These are phyloP conservation scores for Torymus aiolomorphi DNA, from an alignment of 2,888 invertebrate species.

Conservation along the genomic window DNA sequence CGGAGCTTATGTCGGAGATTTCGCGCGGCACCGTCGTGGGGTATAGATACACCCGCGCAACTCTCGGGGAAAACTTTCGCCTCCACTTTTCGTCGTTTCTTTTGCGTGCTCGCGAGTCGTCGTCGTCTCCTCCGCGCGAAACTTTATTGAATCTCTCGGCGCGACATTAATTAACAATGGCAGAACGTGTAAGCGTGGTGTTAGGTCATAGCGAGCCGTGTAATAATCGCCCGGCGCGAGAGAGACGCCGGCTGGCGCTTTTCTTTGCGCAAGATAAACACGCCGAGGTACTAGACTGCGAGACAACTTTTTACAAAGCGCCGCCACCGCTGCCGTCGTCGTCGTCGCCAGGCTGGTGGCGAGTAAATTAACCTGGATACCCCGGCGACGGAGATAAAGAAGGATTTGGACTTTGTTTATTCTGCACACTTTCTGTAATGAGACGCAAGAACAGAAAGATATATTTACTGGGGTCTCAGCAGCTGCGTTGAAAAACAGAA, in stretches of 20 bases:
- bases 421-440: slow-evolving; percentile 43
- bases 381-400: slow-evolving; percentile 58
- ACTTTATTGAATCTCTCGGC: slow-evolving; percentile 40
- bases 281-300: slow-evolving; percentile 54
- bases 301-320: slow-evolving; percentile 46
- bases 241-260: slow-evolving; percentile 10
- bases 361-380: slow-evolving; percentile 67
- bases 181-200: not conserved
- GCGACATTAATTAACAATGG: slow-evolving; percentile 62
- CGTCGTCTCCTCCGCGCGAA: not conserved
- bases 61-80: not conserved
- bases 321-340: slow-evolving; percentile 26
- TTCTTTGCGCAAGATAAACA: slow-evolving; percentile 43
- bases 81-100: not conserved
- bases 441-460: slow-evolving; percentile 40
- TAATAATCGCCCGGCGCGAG: slow-evolving; percentile 32
- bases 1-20: slow-evolving; percentile 66
- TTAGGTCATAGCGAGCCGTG: slow-evolving; percentile 4
- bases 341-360: slow-evolving; percentile 48
- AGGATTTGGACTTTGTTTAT: slow-evolving; percentile 60
- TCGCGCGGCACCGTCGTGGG: slow-evolving; percentile 70
- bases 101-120: not conserved
- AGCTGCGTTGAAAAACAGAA: too few relatives aligned
- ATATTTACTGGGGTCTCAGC: not conserved
- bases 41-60: slow-evolving; percentile 36